phyloP scores from a whole-genome alignment of 2,113 vertebrate species.

The Cyanoramphus novaezelandiae region DNA sequence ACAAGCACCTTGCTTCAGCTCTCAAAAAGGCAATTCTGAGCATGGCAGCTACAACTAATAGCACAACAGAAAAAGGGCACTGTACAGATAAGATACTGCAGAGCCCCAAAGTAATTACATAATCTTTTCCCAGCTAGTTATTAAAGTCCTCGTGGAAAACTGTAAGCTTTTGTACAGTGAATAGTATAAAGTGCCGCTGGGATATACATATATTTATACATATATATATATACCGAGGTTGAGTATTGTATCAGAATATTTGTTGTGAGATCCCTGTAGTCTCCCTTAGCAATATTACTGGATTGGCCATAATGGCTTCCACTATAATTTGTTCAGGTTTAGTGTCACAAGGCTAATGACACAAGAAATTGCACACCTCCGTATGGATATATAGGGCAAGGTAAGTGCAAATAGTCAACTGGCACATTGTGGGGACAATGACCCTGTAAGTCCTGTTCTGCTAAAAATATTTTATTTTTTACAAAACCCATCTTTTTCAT shows the following conservation, averaged over 20 bases:
- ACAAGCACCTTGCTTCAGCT: conserved; percentile 93
- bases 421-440: conserved; percentile 99
- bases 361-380: conserved; percentile 95
- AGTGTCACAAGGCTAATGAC: conserved; percentile 89
- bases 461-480: conserved; percentile 99
- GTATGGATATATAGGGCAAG: conserved; percentile 90
- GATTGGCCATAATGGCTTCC: conserved; percentile 78
- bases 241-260: conserved; percentile 87
- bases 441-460: conserved; percentile 99
- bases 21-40: conserved; percentile 92
- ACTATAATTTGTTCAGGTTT: conserved; percentile 81
- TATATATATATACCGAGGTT: conserved; percentile 91
- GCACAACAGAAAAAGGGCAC: conserved; percentile 86
- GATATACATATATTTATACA: conserved; percentile 90
- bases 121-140: conserved; percentile 81
- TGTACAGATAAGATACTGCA: conserved; percentile 80
- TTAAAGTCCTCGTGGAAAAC: conserved; percentile 82
- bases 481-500: conserved; percentile 92
- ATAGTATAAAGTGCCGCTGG: conserved; percentile 99
- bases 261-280: conserved; percentile 92
- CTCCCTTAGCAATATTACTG: conserved; percentile 84
- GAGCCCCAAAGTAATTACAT: conserved; percentile 82
- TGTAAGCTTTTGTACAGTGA: conserved; percentile 94
- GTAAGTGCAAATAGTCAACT: conserved; percentile 99
- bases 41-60: conserved; percentile 90